These are phyloP conservation scores for Pangasius mekongensis DNA, from an alignment of 2,797 vertebrate genomes.

Conservation along the genomic window DNA sequence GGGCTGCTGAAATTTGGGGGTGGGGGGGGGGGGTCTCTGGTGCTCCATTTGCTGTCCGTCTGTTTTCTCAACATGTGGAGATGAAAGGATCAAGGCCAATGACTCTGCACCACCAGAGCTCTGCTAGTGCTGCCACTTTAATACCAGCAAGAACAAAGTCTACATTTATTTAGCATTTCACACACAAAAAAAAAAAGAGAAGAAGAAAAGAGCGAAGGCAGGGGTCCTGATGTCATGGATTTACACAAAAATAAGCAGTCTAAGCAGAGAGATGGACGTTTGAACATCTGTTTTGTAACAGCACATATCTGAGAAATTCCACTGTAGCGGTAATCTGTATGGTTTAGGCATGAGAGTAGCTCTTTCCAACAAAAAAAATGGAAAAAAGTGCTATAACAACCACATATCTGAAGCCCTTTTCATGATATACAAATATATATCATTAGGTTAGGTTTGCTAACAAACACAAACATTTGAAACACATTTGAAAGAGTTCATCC, in stretches of 20 bases:
- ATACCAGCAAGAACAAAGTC: conserved; percentile 58
- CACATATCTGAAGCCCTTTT: neutral
- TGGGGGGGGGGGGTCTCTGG: conserved; percentile 22
- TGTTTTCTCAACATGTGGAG: conserved; percentile 60
- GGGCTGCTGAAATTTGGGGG: conserved; percentile 20
- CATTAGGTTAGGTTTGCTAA: neutral
- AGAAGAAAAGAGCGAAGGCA: neutral
- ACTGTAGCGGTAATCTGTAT: neutral
- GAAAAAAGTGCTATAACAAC: neutral
- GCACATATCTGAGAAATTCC: conserved; percentile 7
- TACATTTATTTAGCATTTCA: conserved; percentile 59
- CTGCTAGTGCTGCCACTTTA: conserved; percentile 51
- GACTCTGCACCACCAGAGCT: conserved; percentile 55
- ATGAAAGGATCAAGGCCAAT: conserved; percentile 59
- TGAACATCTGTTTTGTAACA: conserved; percentile 40
- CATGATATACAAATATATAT: neutral
- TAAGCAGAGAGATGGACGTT: conserved; percentile 31
- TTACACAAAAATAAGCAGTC: conserved; percentile 42
- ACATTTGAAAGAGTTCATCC: too few relatives aligned
- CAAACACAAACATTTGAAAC: neutral
- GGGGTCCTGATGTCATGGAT: conserved; percentile 30
- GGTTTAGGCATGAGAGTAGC: neutral
- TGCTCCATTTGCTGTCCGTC: conserved; percentile 52
- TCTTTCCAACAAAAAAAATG: neutral
- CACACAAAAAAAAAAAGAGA: conserved; percentile 10